Base-by-base conservation (phyloP, 2,888 invertebrate species). In the Oligia fasciuncula region DNA sequence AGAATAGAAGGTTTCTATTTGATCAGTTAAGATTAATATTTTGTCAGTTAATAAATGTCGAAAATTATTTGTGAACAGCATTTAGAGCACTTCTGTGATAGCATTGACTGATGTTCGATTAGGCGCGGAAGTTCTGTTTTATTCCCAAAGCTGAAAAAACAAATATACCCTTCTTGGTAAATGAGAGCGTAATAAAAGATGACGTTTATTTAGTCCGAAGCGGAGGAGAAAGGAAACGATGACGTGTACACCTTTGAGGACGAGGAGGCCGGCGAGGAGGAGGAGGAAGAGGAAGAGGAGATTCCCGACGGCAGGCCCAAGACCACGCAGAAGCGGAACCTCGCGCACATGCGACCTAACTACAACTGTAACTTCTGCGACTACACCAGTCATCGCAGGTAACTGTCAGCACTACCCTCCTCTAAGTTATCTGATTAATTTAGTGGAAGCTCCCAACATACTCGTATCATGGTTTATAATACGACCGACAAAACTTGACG, bases 301-400 rank as follows among this genome's bases (percentile, higher is more conserved):
- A 35, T 46, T 40, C 14, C 97, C 0, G 87, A 77, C 6, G 73
- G 77, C 13, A 29, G 97, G 93, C 97, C 74, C 97, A 88, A 89
- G 76, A 4, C 97, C 11, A 0, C 17, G 35, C 67, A 49, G 19
- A 97, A 71, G 49, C 62, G n/a, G 23, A 97, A 91, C 2, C 11
- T 11, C 89, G 92, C 23, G 76, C 97, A 98, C 8, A 95, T 97
- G 0, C 98, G 98, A 40, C 98, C 94, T 0, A 90, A 92, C 72
- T 96, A 98, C 93, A 98, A 98, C 96, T 99, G 99, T 95, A 98
- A 98, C 91, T 99, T 99, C 92, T 99, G 99, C 94, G 98, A 98
- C 86, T 99, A 99, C 94, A 98, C 98, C 23, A 99, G 98, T 92
- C 98, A 98, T 9, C 99, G 99, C 93, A 97, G 98, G 97, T 98